Base-by-base conservation (phyloP, 2,888 invertebrate genomes). In the Lamellibrachia satsuma region DNA sequence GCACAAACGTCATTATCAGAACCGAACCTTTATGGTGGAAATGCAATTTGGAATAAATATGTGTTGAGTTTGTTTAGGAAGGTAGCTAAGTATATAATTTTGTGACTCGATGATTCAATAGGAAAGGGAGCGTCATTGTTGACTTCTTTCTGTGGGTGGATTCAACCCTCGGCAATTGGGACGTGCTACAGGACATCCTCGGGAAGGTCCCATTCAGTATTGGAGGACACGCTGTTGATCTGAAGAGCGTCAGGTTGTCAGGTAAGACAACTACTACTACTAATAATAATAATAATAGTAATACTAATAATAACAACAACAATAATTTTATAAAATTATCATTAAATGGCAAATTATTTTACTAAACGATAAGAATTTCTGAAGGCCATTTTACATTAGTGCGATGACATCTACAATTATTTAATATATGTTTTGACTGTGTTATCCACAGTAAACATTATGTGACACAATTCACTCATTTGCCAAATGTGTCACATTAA, bases 91-190 rank as follows among this genome's bases (percentile, higher is more conserved):
- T 55, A 55, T 6, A 22, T 22, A 75, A 6, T 75, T 15, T 75
- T 22, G 22, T 75, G 22, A 11, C 75, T 75, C 75, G 75, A 6
- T 75, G 22, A 22, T 22, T 22, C 6, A 75, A 75, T 22, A 75
- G 75, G 75, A 75, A 75, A 75, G 75, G 75, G n/a, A 75, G 75
- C 75, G 75, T 75, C 22, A 75, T 75, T 75, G 75, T 75, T n/a
- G 75, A 75, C 22, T 75, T 75, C 75, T 15, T n/a, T 6, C 22
- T 75, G 11, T 75, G 75, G 75, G 75, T 75, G 75, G 75, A 75
- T 75, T 75, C 75, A 2, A 75, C 75, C 6, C 15, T 75, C 15
- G n/a, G 15, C 75, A 75, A n/a, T 22, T 22, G n/a, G 75, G 75
- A 75, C 11, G 15, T 75, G 15, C 75, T 75, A 22, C 75, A 22